phyloP scores from a whole-genome alignment of 2,113 vertebrate species.

The Poecile atricapillus region DNA sequence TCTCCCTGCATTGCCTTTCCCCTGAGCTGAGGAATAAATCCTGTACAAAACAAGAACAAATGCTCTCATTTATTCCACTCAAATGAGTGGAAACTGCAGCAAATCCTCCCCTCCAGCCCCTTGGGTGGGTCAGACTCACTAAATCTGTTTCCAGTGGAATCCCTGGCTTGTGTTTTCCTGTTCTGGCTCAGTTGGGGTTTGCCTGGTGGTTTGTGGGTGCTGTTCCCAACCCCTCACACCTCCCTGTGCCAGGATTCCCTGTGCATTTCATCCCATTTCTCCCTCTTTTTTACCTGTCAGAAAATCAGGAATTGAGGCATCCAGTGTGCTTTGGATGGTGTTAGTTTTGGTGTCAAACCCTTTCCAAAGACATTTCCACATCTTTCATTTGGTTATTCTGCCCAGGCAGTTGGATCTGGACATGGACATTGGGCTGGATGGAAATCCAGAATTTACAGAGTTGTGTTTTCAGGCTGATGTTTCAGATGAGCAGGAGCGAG shows the following conservation, averaged over 20 bases:
- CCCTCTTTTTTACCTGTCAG: neutral
- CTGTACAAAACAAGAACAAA: neutral
- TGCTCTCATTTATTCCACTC: neutral
- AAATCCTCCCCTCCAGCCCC: neutral
- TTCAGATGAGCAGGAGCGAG: fast-evolving
- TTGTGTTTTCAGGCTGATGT: neutral
- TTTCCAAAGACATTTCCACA: fast-evolving
- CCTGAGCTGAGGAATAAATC: neutral
- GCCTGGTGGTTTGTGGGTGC: neutral
- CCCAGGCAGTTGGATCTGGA: fast-evolving
- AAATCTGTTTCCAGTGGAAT: neutral
- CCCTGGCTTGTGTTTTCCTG: neutral
- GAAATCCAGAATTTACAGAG: fast-evolving
- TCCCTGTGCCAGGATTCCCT: fast-evolving
- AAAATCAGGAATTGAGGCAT: neutral
- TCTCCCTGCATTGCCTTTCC: neutral
- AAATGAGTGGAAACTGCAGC: neutral
- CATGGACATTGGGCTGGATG: too few species aligned
- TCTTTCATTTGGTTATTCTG: fast-evolving
- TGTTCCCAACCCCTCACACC: neutral
- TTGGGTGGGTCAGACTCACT: neutral
- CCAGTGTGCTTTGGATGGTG: fast-evolving
- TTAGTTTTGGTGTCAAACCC: neutral
- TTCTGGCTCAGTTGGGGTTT: neutral
- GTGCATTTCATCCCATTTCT: neutral